Evolutionary conservation across 2,113 vertebrate genomes (phyloP).

Genomic region (Rhombomys opimus): DNA sequence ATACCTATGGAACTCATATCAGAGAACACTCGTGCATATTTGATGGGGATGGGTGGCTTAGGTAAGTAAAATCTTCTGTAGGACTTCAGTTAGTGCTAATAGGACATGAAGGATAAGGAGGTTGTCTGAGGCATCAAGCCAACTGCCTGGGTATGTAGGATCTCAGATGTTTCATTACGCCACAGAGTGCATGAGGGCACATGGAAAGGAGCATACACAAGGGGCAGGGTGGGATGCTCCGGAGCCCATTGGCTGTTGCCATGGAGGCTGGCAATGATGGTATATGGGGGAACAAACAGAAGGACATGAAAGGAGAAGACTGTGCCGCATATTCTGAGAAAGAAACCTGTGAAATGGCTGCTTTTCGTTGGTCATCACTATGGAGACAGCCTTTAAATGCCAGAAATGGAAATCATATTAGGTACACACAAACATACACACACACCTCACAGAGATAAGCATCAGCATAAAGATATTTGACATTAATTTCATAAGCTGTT

Average conservation of each 20-base stretch:
- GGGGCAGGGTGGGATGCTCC: neutral
- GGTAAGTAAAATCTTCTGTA: neutral
- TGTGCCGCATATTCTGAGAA: conserved; percentile 63
- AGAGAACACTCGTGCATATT: neutral
- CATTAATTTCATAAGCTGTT: conserved; percentile 59
- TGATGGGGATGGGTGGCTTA: neutral
- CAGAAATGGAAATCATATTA: conserved; percentile 64
- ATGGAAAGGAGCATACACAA: conserved; percentile 17
- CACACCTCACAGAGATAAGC: conserved; percentile 7
- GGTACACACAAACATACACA: conserved; percentile 16
- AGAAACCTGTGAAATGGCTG: conserved; percentile 65
- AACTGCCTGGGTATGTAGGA: neutral
- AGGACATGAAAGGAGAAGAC: conserved; percentile 72
- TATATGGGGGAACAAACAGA: conserved; percentile 58
- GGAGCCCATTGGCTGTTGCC: conserved; percentile 69
- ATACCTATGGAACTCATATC: neutral
- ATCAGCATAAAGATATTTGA: conserved; percentile 59
- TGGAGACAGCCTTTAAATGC: conserved; percentile 77
- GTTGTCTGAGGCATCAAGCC: conserved; percentile 24
- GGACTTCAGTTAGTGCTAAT: neutral
- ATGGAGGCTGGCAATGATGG: conserved; percentile 71
- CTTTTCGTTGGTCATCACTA: conserved; percentile 73
- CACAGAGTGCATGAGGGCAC: conserved; percentile 41
- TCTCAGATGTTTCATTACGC: conserved; percentile 62
- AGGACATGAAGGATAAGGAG: conserved; percentile 4